A percentile compares a stretch with the other conserved stretches of the same genome.
These are phyloP conservation scores for Crossocerus cetratus DNA, from an alignment of 2,888 invertebrate genomes.

Conservation along the genomic window DNA sequence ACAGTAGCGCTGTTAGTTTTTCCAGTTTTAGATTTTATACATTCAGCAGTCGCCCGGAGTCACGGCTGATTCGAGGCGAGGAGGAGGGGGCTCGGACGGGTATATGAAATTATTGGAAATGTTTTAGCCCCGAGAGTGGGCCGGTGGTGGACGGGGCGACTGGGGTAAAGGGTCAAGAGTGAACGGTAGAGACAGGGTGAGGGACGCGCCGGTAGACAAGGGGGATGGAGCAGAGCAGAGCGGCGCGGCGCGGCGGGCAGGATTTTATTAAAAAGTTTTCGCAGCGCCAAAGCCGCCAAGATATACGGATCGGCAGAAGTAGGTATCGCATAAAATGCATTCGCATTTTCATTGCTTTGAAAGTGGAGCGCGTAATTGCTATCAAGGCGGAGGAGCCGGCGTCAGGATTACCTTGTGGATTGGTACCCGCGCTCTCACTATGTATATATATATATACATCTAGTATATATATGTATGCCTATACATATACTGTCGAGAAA, in stretches of 20 bases:
- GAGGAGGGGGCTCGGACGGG: not conserved
- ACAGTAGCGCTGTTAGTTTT: not conserved
- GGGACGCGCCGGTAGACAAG: not conserved
- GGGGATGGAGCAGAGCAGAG: not conserved
- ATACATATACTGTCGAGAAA: no score
- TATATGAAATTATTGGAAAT: not conserved
- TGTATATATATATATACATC: no score
- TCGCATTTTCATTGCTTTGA: constrained; percentile 16
- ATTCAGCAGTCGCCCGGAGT: not conserved
- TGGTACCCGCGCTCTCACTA: not conserved
- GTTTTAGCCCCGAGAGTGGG: not conserved
- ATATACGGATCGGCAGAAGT: not conserved
- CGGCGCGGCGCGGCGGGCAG: no score
- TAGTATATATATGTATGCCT: no score
- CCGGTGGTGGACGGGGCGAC: not conserved
- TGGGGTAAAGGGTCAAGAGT: not conserved
- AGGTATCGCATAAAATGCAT: constrained; percentile 1
- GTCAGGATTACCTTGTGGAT: constrained; percentile 6
- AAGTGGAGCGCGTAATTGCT: constrained; percentile 31
- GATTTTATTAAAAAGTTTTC: constrained; percentile 2
- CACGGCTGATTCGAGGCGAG: constrained; percentile 1
- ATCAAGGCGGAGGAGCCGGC: constrained; percentile 7
- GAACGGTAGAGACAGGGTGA: not conserved
- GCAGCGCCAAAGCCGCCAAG: not conserved
- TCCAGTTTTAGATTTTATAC: not conserved